Percentiles rank a stretch among this genome's conserved stretches.
Conservation (phyloP, 1,140 invertebrate genomes). For the Anadara kagoshimensis region DNA sequence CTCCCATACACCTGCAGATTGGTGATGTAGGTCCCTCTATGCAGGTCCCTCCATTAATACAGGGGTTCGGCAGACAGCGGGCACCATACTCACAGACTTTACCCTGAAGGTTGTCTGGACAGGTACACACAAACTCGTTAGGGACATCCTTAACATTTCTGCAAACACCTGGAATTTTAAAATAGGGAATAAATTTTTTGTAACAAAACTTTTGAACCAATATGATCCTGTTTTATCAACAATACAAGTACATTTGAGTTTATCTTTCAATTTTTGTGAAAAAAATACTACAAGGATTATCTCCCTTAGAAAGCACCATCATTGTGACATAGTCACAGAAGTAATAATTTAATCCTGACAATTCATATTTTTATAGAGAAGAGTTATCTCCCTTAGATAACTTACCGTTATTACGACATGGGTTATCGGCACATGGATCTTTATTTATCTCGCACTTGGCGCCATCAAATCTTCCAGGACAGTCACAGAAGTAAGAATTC, state of each 20-base stretch:
- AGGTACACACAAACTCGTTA: conserved; percentile 79
- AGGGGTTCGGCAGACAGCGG: conserved; percentile 86
- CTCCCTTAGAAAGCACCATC: no score
- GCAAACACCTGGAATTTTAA: conserved; percentile 55
- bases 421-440: conserved; percentile 91
- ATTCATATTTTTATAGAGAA: no score
- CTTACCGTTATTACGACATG: conserved; percentile 86
- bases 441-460: conserved; percentile 88
- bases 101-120: conserved; percentile 81
- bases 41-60: conserved; percentile 86
- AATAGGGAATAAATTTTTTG: background rate
- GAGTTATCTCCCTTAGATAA: background rate
- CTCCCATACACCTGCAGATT: conserved; percentile 59
- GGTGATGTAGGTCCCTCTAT: conserved; percentile 79
- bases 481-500: conserved; percentile 81
- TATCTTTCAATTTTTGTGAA: no score
- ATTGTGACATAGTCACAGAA: no score
- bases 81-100: conserved; percentile 89
- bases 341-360: no score
- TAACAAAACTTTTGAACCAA: no score
- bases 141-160: conserved; percentile 53
- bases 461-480: conserved; percentile 86
- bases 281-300: no score
- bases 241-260: no score
- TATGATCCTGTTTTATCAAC: no score